Conservation (phyloP, 2,797 vertebrate species). For the Botia almorhae region DNA sequence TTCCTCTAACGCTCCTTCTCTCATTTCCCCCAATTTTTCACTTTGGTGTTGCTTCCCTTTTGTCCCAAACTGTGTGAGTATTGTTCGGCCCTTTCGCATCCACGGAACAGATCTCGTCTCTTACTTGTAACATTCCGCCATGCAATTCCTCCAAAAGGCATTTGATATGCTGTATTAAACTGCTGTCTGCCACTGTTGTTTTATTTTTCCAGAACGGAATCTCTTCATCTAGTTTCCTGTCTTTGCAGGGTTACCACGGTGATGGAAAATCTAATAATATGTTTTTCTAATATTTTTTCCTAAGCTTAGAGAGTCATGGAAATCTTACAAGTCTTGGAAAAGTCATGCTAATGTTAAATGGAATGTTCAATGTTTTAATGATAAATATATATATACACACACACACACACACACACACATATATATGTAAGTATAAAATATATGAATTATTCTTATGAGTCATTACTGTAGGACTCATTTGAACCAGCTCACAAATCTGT, state of each 20-base stretch:
- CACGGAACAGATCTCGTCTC: background rate
- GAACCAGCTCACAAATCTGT: background rate
- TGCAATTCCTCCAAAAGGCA: background rate
- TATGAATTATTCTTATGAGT: no score
- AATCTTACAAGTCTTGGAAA: no score
- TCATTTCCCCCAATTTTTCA: slow-evolving; percentile 55
- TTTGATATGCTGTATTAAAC: slow-evolving; percentile 1
- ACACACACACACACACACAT: no score
- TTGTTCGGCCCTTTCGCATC: background rate
- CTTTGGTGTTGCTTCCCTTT: slow-evolving; percentile 50
- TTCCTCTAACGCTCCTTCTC: slow-evolving; percentile 47
- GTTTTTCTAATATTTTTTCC: no score
- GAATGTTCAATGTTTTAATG: no score
- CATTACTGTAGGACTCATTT: background rate
- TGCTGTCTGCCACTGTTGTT: slow-evolving; percentile 62
- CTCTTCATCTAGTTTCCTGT: no score
- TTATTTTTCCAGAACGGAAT: slow-evolving; percentile 65
- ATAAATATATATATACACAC: no score
- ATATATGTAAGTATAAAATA: no score
- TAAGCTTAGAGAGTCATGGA: no score
- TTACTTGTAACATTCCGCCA: background rate
- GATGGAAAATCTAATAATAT: no score
- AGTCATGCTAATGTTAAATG: no score
- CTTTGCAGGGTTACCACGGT: no score
- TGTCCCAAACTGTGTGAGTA: background rate